phyloP scores from a whole-genome alignment of 2,113 vertebrate genomes.

The Crocuta crocuta region DNA sequence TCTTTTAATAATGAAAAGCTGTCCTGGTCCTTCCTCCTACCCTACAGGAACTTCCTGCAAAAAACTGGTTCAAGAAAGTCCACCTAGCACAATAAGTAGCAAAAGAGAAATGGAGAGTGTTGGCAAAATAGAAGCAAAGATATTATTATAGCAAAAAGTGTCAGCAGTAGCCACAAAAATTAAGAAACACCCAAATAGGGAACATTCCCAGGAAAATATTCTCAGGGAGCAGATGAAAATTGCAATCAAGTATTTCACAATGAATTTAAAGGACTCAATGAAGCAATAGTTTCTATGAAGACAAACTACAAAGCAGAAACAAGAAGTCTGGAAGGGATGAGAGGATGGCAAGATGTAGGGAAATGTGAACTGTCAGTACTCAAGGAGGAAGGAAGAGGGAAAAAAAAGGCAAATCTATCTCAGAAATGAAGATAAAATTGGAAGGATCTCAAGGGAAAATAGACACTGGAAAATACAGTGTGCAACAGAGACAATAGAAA shows the following conservation, averaged over 20 bases:
- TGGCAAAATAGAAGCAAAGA: not conserved
- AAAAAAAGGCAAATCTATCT: slow-evolving; percentile 43
- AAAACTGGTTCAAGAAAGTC: not conserved
- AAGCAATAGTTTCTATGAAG: slow-evolving; percentile 44
- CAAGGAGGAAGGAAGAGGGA: not conserved
- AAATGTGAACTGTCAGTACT: slow-evolving; percentile 15
- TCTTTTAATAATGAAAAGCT: not conserved
- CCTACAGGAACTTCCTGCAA: not conserved
- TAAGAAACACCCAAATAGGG: not conserved
- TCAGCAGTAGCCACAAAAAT: not conserved
- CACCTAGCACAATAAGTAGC: not conserved
- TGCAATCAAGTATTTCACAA: not conserved
- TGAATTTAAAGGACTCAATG: slow-evolving; percentile 12
- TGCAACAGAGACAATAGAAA: not conserved
- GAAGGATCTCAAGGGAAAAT: not conserved
- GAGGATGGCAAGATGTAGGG: slow-evolving; percentile 2
- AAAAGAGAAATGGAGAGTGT: not conserved
- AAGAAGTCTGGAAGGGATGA: not conserved
- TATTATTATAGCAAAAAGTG: not conserved
- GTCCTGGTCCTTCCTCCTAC: not conserved
- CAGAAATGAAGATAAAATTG: slow-evolving; percentile 17
- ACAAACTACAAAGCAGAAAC: slow-evolving; percentile 1
- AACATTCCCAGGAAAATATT: not conserved
- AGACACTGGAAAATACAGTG: not conserved
- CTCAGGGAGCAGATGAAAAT: slow-evolving; percentile 20